These are phyloP conservation scores for Eristalis tenax DNA, from an alignment of 2,888 invertebrate species.

Conservation along the genomic window DNA sequence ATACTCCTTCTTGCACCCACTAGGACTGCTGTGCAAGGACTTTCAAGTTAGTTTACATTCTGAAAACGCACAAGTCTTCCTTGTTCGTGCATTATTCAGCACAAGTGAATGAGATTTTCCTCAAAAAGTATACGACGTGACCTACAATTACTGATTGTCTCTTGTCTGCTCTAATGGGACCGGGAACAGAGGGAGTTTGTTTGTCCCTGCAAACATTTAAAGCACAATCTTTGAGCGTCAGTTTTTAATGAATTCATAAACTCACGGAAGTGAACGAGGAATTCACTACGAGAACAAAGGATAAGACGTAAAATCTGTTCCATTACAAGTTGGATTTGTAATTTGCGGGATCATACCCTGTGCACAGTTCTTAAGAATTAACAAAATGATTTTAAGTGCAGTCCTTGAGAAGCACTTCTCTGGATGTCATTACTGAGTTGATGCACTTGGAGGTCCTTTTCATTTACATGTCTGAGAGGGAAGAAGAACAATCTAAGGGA, in stretches of 20 bases:
- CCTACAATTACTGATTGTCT: constrained; percentile 28
- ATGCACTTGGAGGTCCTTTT: neutral
- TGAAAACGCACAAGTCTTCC: neutral
- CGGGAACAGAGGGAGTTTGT: neutral
- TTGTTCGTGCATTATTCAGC: constrained; percentile 2
- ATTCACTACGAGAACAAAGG: neutral
- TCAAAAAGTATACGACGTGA: constrained; percentile 16
- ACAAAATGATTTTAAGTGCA: constrained; percentile 4
- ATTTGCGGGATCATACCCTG: neutral
- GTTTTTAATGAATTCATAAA: neutral
- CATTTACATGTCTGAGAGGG: neutral
- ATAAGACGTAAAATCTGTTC: neutral
- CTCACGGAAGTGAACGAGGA: neutral
- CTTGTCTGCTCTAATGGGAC: no score
- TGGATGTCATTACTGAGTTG: neutral
- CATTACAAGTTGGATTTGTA: neutral
- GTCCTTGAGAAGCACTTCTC: neutral
- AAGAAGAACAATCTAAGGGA: constrained; percentile 17
- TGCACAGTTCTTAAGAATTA: neutral
- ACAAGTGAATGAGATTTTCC: neutral
- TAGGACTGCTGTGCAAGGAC: neutral
- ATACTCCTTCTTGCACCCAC: neutral
- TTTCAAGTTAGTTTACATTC: constrained; percentile 45
- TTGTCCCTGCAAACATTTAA: constrained; percentile 3
- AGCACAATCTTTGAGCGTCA: neutral